phyloP scores from a whole-genome alignment of 2,113 vertebrate species.

The Pachyramphus minor region DNA sequence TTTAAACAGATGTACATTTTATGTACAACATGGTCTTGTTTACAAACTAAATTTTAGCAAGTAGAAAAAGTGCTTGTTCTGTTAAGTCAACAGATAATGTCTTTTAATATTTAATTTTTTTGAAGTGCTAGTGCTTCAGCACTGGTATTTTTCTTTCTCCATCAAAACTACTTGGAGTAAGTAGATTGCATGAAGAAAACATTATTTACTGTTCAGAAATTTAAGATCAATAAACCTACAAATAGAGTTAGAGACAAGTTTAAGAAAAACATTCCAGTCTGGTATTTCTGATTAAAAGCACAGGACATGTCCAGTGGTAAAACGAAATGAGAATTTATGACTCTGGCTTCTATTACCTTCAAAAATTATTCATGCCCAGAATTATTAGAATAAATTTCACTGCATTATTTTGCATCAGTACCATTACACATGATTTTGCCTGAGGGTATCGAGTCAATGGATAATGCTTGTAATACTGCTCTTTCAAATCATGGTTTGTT shows the following conservation, averaged over 20 bases:
- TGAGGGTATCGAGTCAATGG: slow-evolving; percentile 23
- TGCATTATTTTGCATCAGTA: slow-evolving; percentile 51
- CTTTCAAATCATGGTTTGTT: slow-evolving; percentile 59
- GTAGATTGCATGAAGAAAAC: not conserved
- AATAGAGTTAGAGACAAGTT: not conserved
- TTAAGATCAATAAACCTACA: not conserved
- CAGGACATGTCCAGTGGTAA: not conserved
- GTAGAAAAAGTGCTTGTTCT: not conserved
- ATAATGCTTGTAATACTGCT: slow-evolving; percentile 33
- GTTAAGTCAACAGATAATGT: not conserved
- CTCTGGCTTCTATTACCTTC: not conserved
- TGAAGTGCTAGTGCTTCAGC: not conserved
- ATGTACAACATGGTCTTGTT: not conserved
- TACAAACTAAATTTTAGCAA: not conserved
- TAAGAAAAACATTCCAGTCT: not conserved
- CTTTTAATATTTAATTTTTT: not conserved
- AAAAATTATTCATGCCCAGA: slow-evolving; percentile 44
- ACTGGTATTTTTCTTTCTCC: not conserved
- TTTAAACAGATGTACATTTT: not conserved
- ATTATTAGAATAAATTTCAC: slow-evolving; percentile 50
- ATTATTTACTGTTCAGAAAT: slow-evolving; percentile 17
- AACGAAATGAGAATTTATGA: slow-evolving; percentile 31
- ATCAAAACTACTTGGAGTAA: not conserved
- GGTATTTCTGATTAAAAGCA: slow-evolving; percentile 7
- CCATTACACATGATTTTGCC: slow-evolving; percentile 39